Conservation (phyloP, 2,113 vertebrate species). For the Thryonomys swinderianus region DNA sequence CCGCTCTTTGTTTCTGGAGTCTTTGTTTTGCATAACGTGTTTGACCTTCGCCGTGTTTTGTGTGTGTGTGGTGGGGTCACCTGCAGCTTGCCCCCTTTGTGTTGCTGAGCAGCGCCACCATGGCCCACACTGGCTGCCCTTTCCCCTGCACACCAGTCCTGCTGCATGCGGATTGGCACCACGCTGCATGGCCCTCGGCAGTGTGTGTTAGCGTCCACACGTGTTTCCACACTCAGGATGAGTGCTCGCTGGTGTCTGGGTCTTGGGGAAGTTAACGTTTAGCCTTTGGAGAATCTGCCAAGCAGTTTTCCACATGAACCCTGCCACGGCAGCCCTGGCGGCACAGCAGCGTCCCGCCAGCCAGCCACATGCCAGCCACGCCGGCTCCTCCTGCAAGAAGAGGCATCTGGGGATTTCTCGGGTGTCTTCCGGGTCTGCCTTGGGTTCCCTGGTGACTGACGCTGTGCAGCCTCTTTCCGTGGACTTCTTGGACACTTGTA, state of each 20-base stretch:
- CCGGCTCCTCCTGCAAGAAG: neutral
- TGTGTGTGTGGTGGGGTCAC: neutral
- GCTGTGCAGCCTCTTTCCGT: neutral
- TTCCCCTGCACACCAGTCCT: fast-evolving
- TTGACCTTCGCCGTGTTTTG: fast-evolving
- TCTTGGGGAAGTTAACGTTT: fast-evolving
- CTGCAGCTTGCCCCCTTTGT: fast-evolving
- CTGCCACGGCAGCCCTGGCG: neutral
- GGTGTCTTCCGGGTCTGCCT: neutral
- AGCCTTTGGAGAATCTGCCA: fast-evolving
- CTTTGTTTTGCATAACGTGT: neutral
- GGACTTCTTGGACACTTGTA: neutral
- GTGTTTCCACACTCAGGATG: neutral
- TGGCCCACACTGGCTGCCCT: neutral
- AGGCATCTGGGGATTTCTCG: neutral
- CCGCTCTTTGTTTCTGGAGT: neutral
- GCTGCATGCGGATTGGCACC: neutral
- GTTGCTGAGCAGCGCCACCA: fast-evolving
- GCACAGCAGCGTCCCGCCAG: neutral
- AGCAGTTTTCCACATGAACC: neutral
- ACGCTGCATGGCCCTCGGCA: neutral
- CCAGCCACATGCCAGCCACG: neutral
- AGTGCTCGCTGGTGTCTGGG: neutral
- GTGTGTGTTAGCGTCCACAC: fast-evolving
- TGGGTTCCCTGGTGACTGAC: neutral